Conservation (phyloP, 2,888 invertebrate genomes). For the Cremastobaeus sp. region DNA sequence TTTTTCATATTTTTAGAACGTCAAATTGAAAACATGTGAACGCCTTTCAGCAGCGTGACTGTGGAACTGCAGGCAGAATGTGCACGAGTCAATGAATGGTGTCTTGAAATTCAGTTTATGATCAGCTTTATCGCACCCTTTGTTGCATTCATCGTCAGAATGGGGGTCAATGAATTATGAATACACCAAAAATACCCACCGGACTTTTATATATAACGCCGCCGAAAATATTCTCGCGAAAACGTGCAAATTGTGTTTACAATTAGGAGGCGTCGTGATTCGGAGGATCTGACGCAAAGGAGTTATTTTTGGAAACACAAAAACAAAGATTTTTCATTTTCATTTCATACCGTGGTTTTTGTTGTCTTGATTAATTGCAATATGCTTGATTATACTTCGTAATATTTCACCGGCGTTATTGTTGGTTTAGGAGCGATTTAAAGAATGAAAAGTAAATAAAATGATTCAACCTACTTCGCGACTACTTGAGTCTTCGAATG, state of each 20-base stretch:
- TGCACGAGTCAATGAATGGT: not conserved
- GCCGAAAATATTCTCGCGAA: constrained; percentile 9
- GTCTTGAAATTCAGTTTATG: constrained; percentile 36
- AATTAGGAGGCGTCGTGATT: too few species aligned
- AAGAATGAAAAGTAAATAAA: too few species aligned
- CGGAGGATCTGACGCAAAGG: too few species aligned
- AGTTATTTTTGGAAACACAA: too few species aligned
- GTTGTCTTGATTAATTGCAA: too few species aligned
- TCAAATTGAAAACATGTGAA: constrained; percentile 67
- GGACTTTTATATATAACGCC: constrained; percentile 11
- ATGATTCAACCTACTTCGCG: too few species aligned
- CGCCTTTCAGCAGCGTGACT: constrained; percentile 40
- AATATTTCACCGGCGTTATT: too few species aligned
- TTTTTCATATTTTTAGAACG: constrained; percentile 63
- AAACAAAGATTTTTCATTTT: too few species aligned
- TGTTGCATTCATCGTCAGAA: constrained; percentile 27
- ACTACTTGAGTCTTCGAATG: too few species aligned
- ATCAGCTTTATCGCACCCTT: constrained; percentile 32
- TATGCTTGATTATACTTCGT: too few species aligned
- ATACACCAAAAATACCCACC: constrained; percentile 17
- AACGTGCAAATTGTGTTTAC: not conserved
- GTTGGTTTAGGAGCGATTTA: too few species aligned
- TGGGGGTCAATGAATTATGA: constrained; percentile 39
- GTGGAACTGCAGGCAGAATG: not conserved
- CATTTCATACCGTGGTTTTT: too few species aligned